Conservation (phyloP, 2,797 vertebrate genomes). For the Siniperca undulata region DNA sequence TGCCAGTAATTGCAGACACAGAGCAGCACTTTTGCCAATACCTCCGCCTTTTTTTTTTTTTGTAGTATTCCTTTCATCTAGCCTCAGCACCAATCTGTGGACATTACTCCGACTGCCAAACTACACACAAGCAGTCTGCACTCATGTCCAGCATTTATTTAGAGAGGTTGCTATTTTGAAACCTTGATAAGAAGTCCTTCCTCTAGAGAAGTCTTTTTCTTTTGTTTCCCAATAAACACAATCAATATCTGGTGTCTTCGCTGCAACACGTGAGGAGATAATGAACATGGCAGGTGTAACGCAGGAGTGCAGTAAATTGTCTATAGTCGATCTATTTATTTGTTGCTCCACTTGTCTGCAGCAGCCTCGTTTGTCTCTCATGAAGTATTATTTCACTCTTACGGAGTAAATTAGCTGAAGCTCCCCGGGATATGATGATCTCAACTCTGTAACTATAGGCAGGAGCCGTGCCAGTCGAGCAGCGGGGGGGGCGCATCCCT, state of each 20-base stretch:
- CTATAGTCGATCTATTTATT: background rate
- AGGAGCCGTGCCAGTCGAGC: constrained; percentile 32
- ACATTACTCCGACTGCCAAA: constrained; percentile 24
- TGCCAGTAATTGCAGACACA: constrained; percentile 38
- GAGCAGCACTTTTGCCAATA: constrained; percentile 30
- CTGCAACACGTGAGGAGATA: constrained; percentile 2
- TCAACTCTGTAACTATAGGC: constrained; percentile 33
- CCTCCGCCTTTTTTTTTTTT: constrained; percentile 8
- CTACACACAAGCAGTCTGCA: constrained; percentile 19
- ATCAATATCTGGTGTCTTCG: background rate
- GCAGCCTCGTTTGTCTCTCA: constrained; percentile 33
- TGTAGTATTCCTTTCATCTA: constrained; percentile 50
- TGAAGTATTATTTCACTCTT: constrained; percentile 28
- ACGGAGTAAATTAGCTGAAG: constrained; percentile 47
- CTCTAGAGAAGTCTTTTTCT: background rate
- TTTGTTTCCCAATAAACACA: background rate
- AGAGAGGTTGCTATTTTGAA: constrained; percentile 4
- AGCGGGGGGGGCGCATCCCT: constrained; percentile 35
- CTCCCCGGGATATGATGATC: constrained; percentile 34
- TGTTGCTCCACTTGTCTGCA: constrained; percentile 2
- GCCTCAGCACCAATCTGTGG: constrained; percentile 43
- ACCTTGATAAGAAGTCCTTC: background rate
- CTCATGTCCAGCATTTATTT: constrained; percentile 30
- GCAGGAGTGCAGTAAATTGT: background rate
- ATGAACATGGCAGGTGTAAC: background rate